Conservation (phyloP, 2,113 vertebrate species). For the Colaptes auratus region DNA sequence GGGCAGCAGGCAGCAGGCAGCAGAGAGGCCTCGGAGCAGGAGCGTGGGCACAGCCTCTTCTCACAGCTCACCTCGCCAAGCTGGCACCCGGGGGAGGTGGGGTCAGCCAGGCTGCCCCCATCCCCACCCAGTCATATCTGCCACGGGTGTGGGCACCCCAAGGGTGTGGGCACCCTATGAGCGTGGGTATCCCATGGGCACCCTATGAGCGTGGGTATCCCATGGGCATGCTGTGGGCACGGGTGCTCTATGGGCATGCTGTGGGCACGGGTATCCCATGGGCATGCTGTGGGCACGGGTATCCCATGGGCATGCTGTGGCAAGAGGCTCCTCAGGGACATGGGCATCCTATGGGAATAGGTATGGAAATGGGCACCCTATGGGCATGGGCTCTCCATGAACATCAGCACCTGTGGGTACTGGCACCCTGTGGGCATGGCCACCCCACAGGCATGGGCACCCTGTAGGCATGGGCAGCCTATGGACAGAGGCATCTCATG, state of each 20-base stretch:
- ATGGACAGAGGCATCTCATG: no score
- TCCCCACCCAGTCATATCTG: fast-evolving
- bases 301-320: no score
- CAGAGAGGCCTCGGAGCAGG: slow-evolving; percentile 19
- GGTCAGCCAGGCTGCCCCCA: not conserved
- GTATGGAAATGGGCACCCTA: no score
- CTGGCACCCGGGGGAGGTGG: not conserved
- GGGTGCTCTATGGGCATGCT: not conserved
- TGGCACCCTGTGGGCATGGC: no score
- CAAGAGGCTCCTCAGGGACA: no score
- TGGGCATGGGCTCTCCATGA: not conserved
- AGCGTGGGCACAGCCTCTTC: slow-evolving; percentile 39
- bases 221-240: no score
- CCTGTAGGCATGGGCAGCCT: no score
- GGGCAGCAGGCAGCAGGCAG: slow-evolving; percentile 64
- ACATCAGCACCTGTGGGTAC: not conserved
- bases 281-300: no score
- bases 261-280: no score
- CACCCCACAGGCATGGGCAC: fast-evolving
- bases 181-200: not conserved
- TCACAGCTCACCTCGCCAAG: slow-evolving; percentile 81
- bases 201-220: no score
- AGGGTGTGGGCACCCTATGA: not conserved
- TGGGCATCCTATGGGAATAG: no score
- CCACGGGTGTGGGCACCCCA: not conserved